These are phyloP conservation scores for Cyclophora punctaria DNA, from an alignment of 2,888 invertebrate species.

Conservation along the genomic window DNA sequence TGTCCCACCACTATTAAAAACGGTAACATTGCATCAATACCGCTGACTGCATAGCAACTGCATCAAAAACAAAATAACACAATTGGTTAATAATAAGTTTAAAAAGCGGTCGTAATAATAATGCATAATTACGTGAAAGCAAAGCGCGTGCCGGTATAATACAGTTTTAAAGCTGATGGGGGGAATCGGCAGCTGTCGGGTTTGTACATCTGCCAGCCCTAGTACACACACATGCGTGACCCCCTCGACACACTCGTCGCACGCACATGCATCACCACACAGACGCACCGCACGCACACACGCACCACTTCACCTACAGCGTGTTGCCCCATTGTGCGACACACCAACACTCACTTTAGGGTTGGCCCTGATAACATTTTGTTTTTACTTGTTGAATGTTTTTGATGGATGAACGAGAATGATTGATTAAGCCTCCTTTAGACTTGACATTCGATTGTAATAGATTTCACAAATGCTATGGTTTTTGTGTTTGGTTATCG, in stretches of 20 bases:
- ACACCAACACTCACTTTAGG: conserved; percentile 30
- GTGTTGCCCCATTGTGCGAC: conserved; percentile 51
- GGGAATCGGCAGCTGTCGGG: conserved; percentile 64
- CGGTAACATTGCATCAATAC: conserved; percentile 13
- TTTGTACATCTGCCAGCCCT: conserved; percentile 63
- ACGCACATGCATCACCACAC: conserved; percentile 15
- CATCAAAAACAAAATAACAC: conserved; percentile 47
- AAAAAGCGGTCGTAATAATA: conserved; percentile 58
- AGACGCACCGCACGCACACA: conserved; percentile 20
- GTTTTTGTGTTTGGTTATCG: conserved; percentile 27
- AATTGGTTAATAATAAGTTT: conserved; percentile 48
- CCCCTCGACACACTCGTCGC: conserved; percentile 25
- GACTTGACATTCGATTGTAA: conserved; percentile 44
- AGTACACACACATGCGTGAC: conserved; percentile 30
- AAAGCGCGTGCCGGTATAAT: conserved; percentile 62
- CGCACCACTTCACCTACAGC: conserved; percentile 40
- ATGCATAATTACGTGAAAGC: conserved; percentile 68
- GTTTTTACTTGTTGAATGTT: conserved; percentile 74
- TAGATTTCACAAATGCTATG: conserved; percentile 45
- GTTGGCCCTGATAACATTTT: conserved; percentile 59
- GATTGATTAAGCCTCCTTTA: conserved; percentile 59
- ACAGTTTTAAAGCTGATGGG: conserved; percentile 37
- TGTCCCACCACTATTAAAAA: conserved; percentile 7
- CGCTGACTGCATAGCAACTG: conserved; percentile 43
- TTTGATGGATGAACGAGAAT: conserved; percentile 66